Evolutionary conservation across 2,888 invertebrate genomes (phyloP).

Genomic region (Melitaea athalia): DNA sequence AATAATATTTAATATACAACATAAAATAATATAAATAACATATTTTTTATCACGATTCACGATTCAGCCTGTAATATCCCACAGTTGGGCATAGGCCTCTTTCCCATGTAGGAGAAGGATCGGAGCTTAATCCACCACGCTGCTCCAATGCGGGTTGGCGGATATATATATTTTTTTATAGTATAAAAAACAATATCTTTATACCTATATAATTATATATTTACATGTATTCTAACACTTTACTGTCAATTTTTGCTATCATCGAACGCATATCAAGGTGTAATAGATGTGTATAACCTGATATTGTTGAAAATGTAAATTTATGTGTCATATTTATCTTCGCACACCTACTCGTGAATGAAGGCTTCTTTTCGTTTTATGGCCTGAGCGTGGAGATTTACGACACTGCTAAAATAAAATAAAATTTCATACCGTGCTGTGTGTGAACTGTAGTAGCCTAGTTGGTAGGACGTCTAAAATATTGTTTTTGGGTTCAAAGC

Average conservation of each 20-base stretch:
- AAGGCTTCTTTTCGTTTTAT: conserved; percentile 65
- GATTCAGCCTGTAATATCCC: no score
- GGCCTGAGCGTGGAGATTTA: conserved; percentile 68
- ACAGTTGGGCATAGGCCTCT: no score
- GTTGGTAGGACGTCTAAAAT: neutral
- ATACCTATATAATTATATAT: neutral
- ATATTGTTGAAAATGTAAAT: conserved; percentile 60
- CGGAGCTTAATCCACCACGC: no score
- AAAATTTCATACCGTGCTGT: conserved; percentile 69
- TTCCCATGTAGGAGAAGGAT: no score
- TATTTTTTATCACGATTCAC: no score
- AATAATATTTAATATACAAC: no score
- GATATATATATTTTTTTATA: no score
- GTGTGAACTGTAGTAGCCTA: conserved; percentile 51
- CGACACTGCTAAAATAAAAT: conserved; percentile 74
- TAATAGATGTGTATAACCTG: conserved; percentile 43
- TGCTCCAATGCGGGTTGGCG: no score
- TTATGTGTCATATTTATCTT: conserved; percentile 56
- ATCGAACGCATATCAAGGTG: conserved; percentile 35
- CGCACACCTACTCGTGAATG: conserved; percentile 56
- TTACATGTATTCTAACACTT: conserved; percentile 13
- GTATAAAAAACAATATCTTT: neutral
- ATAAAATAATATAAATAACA: no score
- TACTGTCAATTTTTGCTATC: conserved; percentile 20
- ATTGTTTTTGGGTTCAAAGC: neutral